Evolutionary conservation across 2,888 invertebrate genomes (phyloP), one percentile per base, ranked within the genome.

Genomic region (Xylocampa areola): DNA sequence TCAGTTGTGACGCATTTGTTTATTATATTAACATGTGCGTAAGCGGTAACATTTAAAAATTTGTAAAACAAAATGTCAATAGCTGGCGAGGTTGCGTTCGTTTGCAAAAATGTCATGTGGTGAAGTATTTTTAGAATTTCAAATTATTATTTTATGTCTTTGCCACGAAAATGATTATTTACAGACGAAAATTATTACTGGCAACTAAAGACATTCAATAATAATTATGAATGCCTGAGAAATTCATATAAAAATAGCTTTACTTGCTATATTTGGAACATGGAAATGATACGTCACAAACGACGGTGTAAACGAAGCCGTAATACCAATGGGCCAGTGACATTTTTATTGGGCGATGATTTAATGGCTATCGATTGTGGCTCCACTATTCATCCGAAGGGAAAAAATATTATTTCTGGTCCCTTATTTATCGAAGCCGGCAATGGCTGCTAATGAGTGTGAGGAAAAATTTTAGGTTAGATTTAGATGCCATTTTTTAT

Each of bases 331-430:
- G 82, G 91, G 90, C 86, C 89, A 91, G 82, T 91, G 93, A 93
- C 93, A 91, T 89, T 92, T 93, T 93, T 92, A 93, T 92, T 90
- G 87, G 85, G 70, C 84, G 84, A 91, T 93, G 92, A 94, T 93
- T 91, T 92, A 92, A 82, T 75, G 78, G 76, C 84, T 85, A 94
- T 94, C 91, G 92, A 94, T 94, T 89, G 81, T 88, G 81, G 73
- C 85, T 76, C 77, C 81, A 84, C 86, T 81, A 84, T 80, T 88
- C 87, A 86, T 86, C 77, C 73, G 66, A 73, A 68, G 71, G 32
- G 62, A 68, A 68, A 71, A 75, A 80, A 79, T 80, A 87, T 87
- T 86, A 82, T 79, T 84, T 86, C 36, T 30, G 43, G 33, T 58
- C 62, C 58, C 49, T 75, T 61, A 59, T 68, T 68, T 76, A 62